phyloP scores from a whole-genome alignment of 2,888 invertebrate genomes.

The Drosophila hamatofila region DNA sequence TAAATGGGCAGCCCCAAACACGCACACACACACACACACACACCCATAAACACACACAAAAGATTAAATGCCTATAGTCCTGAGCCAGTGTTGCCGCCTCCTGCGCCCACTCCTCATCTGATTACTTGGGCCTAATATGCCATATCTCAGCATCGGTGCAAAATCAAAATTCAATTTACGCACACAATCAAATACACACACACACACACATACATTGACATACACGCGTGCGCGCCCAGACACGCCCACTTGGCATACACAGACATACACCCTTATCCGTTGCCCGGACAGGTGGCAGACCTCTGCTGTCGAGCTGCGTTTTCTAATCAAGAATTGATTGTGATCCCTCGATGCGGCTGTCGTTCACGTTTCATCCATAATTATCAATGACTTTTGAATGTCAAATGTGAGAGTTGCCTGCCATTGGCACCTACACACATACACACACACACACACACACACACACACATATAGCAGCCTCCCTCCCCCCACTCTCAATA shows the following conservation, averaged over 20 bases:
- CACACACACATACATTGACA: constrained; percentile 26
- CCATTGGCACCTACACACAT: constrained; percentile 59
- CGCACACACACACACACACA: constrained; percentile 61
- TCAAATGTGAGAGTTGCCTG: constrained; percentile 73
- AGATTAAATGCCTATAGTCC: constrained; percentile 70
- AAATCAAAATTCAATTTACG: constrained; percentile 81
- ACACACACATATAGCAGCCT: neutral
- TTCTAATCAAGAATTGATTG: constrained; percentile 82
- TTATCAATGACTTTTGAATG: constrained; percentile 81
- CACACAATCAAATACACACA: constrained; percentile 60
- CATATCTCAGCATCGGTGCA: constrained; percentile 82
- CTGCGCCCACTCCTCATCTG: constrained; percentile 49
- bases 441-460: neutral
- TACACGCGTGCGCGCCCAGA: constrained; percentile 9
- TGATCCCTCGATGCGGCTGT: constrained; percentile 81
- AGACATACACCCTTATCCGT: constrained; percentile 49
- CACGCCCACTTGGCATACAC: constrained; percentile 40
- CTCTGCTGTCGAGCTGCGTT: constrained; percentile 65
- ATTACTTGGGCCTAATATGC: constrained; percentile 81
- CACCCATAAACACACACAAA: constrained; percentile 50
- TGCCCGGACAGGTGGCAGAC: constrained; percentile 61
- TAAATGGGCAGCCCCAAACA: constrained; percentile 78
- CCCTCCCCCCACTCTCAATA: neutral
- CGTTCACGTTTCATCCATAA: constrained; percentile 80
- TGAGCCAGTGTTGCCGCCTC: constrained; percentile 10